Evolutionary conservation across 2,797 vertebrate genomes (phyloP).

Genomic region (Poeciliopsis turneri): DNA sequence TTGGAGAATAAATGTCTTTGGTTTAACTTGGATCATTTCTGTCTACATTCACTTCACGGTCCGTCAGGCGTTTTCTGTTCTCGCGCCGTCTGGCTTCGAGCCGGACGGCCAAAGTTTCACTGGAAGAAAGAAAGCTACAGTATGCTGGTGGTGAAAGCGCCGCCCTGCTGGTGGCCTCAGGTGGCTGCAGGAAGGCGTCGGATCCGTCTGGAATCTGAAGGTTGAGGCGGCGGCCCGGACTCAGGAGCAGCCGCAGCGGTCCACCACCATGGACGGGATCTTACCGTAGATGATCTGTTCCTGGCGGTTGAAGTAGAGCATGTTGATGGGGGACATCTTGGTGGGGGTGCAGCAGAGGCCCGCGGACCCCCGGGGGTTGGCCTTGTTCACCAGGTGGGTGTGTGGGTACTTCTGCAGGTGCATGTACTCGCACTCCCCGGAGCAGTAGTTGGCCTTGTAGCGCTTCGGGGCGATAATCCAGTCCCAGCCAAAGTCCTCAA

Average conservation of each 20-base stretch:
- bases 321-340: conserved; percentile 98
- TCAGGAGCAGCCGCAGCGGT: conserved; percentile 97
- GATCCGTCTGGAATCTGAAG: conserved; percentile 72
- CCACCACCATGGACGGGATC: conserved; percentile 97
- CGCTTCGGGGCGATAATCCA: conserved; percentile 98
- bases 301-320: conserved; percentile 96
- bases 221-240: conserved; percentile 40
- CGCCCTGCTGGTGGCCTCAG: conserved; percentile 67
- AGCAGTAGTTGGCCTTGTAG: conserved; percentile 98
- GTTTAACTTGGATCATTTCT: conserved; percentile 60
- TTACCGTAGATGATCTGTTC: conserved; percentile 98
- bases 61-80: conserved; percentile 52
- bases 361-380: conserved; percentile 90
- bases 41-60: conserved; percentile 67
- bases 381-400: conserved; percentile 95
- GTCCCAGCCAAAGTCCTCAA: conserved; percentile 96
- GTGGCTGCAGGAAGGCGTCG: conserved; percentile 84
- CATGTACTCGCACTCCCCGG: conserved; percentile 96
- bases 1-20: conserved; percentile 24
- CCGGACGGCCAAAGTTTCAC: conserved; percentile 61
- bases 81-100: conserved; percentile 61
- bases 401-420: conserved; percentile 97
- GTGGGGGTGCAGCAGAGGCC: conserved; percentile 97
- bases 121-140: conserved; percentile 57
- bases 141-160: conserved; percentile 57